phyloP scores from a whole-genome alignment of 2,113 vertebrate species.

The Barbus barbus region DNA sequence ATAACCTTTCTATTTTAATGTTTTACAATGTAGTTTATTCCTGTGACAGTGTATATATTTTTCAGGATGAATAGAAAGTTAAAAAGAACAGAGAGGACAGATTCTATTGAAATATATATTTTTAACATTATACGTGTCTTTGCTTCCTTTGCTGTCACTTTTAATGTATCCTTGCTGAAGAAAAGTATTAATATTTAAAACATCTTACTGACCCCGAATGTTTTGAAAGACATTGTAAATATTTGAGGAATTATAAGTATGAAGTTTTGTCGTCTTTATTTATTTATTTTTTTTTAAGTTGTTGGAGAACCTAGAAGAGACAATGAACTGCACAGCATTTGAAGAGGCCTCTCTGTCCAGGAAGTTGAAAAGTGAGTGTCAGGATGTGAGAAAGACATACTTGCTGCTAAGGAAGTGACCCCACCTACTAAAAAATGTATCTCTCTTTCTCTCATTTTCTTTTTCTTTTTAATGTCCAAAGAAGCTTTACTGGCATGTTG shows the following conservation, averaged over 20 bases:
- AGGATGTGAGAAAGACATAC: background rate
- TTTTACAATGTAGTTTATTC: too few species aligned
- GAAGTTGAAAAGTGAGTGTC: conserved; percentile 75
- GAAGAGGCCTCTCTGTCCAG: conserved; percentile 87
- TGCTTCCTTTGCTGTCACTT: background rate
- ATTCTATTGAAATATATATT: too few species aligned
- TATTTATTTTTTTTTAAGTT: conserved; percentile 70
- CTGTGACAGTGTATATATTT: too few species aligned
- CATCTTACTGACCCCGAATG: background rate
- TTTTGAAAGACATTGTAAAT: background rate
- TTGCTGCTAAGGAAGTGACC: background rate
- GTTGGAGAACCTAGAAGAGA: conserved; percentile 91
- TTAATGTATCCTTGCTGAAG: background rate
- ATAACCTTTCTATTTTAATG: too few species aligned
- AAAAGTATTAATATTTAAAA: background rate
- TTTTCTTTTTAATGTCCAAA: background rate
- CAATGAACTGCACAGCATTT: conserved; percentile 85
- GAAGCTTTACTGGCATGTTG: background rate
- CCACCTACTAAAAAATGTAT: background rate
- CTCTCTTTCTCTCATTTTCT: background rate
- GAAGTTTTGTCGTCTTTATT: background rate
- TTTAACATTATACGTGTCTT: too few species aligned
- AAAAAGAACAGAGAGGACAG: background rate
- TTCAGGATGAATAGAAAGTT: background rate
- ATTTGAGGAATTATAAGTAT: background rate